phyloP scores from a whole-genome alignment of 2,113 vertebrate genomes.

The Elanus axillaris region DNA sequence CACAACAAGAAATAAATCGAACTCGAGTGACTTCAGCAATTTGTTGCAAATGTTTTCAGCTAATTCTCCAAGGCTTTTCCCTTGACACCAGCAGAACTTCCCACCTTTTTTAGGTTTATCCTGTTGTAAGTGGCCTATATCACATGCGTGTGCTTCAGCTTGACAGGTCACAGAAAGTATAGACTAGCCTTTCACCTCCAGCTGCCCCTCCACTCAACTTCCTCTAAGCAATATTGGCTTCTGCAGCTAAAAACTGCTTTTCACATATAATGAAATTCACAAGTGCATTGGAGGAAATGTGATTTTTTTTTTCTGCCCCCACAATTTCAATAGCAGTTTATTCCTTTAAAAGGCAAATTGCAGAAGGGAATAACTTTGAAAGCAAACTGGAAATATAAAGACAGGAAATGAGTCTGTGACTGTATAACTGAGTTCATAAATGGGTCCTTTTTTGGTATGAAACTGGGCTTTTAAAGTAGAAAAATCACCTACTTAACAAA shows the following conservation, averaged over 20 bases:
- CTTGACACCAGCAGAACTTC: conserved; percentile 14
- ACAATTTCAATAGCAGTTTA: conserved; percentile 65
- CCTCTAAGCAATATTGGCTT: conserved; percentile 55
- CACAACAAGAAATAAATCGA: conserved; percentile 13
- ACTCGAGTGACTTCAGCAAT: neutral
- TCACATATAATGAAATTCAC: conserved; percentile 68
- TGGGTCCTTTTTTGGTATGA: conserved; percentile 63
- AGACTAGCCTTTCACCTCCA: conserved; percentile 55
- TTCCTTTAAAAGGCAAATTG: conserved; percentile 66
- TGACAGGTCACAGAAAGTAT: conserved; percentile 63
- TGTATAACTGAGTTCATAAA: conserved; percentile 67
- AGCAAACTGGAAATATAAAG: conserved; percentile 69
- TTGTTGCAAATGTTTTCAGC: conserved; percentile 31
- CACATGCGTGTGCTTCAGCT: neutral
- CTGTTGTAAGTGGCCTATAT: neutral
- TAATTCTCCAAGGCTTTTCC: neutral
- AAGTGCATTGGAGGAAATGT: conserved; percentile 61
- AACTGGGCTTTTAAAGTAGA: conserved; percentile 63
- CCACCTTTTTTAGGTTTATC: conserved; percentile 1
- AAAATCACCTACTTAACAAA: conserved; percentile 68
- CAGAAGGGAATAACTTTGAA: conserved; percentile 67
- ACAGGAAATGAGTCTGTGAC: conserved; percentile 71
- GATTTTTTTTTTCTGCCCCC: conserved; percentile 20
- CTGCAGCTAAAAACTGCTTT: conserved; percentile 59
- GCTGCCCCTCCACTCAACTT: conserved; percentile 53